Base-by-base conservation (phyloP, 1,140 invertebrate species). In the Drosophila bocki region DNA sequence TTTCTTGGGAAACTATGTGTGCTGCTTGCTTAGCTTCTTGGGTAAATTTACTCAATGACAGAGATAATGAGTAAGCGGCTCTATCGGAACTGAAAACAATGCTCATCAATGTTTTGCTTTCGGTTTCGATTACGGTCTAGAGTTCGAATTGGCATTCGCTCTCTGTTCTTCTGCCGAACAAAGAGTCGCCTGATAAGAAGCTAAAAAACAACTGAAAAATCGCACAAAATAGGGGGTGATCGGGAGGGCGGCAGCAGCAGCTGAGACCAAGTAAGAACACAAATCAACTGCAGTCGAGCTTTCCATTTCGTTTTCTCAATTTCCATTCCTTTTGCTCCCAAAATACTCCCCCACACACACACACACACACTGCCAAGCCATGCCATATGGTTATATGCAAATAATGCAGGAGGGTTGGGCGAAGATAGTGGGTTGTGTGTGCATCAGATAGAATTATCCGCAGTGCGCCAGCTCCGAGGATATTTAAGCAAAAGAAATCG, bases 261-360 rank as follows among this genome's bases (percentile, higher is more conserved):
- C 48, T 70, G 65, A 63, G 78, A 33, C 57, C 63, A 61, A 78
- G 75, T 44, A 78, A 71, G 78, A 78, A 78, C 76, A 78, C 76
- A 78, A 78, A 78, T 78, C 76, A 78, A 78, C 76, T 78, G 75
- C 76, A 75, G 74, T 39, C 65, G 65, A 53, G 76, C 75, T 78
- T 78, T 78, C 76, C 75, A 78, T 78, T 78, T 78, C 76, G 65
- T 78, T 78, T 78, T 78, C 75, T 78, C 64, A 71, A 78, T 70
- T 78, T 78, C 58, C 75, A 70, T 78, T 78, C 69, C 69, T 72
- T 72, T 71, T 72, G 42, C 69, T 41, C 54, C 69, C 69, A 72
- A 60, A 72, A 60, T 56, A 69, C 63, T 33, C 62, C 22, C 42
- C 13, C 26, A 3, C 33, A 26, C 62, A 33, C 26, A 44, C 19